Evolutionary conservation across 2,797 vertebrate genomes (phyloP), one percentile per base, ranked within the genome.

Genomic region (Sebastes nivosus): DNA sequence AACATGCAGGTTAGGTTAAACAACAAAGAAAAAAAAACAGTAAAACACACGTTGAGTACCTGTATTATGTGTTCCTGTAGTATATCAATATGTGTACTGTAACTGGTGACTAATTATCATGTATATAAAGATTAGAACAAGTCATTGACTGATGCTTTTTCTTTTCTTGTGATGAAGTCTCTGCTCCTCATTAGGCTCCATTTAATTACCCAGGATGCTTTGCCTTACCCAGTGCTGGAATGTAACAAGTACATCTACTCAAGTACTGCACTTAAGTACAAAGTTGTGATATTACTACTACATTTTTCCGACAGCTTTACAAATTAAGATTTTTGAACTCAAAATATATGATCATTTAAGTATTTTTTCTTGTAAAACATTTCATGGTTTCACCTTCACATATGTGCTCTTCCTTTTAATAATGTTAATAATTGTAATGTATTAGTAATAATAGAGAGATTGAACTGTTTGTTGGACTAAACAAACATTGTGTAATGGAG

Each of bases 31-130:
- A 83, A 75, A 75, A 34, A 80, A 83, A 84, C 72, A 42, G 81
- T 82, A 87, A 89, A 89, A 88, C 77, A 87, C 86, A 87, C 20
- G 52, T 88, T 87, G 92, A 93, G 92, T 95, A 94, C 82, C 92
- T 96, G 96, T 98, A 97, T 96, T 94, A 95, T 96, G 96, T 95
- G 96, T 97, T 95, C 78, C 90, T 93, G 93, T 95, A 95, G 95
- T 95, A 95, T 93, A 94, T 93, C 90, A 91, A 90, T 88, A 88
- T 92, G 88, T 95, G 94, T 95, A 93, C 75, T 94, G 94, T 95
- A 95, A 94, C 92, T 93, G 95, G 95, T 96, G 94, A 98, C 89
- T 92, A 93, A 94, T 84, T 88, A 94, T 94, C 91, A 94, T 96
- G 95, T 95, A 94, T 94, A 95, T 96, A 96, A 96, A 96, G 93